Evolutionary conservation across 2,888 invertebrate genomes (phyloP), one percentile per base, ranked within the genome.

Genomic region (Heterodera filipjevi): DNA sequence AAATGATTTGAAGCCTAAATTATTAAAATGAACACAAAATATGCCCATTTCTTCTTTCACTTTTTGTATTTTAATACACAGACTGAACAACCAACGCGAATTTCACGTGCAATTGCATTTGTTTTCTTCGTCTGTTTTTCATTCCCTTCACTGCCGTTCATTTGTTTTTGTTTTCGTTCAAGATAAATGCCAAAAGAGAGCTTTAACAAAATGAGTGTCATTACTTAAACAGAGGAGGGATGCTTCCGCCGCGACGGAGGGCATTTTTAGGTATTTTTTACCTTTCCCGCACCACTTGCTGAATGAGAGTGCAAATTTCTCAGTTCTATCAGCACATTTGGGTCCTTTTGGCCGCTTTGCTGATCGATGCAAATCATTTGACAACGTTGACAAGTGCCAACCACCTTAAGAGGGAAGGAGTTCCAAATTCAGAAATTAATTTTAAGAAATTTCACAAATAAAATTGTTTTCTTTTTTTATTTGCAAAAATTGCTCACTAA

Each of bases 351-450:
- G 0, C 95, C 95, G 2, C 93, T 94, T 70, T 92, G 91, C 90
- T 95, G 96, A 90, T 97, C 93, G 81, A 96, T 93, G 89, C 96
- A 76, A 44, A 76, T 76, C 76, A 76, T 76, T 39, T 77, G 77
- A 19, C 77, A 98, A 77, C 97, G 92, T 0, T 93, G 93, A 88
- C 96, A 97, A 66, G 92, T 92, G 0, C 94, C 94, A 53, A 82
- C 83, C 71, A 87, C 86, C 87, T 88, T 70, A 72, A 44, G 22
- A 3, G 27, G n/a, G n/a, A n/a, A n/a, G n/a, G n/a, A n/a, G n/a
- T 22, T 39, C 3, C 22, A 44, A 44, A 44, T 12, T 44, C 5
- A 5, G 12, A 32, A 64, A 66, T n/a, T 12, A 22, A 66, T 53
- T 64, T 30, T 35, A n/a, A n/a, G n/a, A n/a, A n/a, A n/a, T n/a